Evolutionary conservation across 2,113 vertebrate genomes (phyloP).

Genomic region (Microcebus tavaratra): DNA sequence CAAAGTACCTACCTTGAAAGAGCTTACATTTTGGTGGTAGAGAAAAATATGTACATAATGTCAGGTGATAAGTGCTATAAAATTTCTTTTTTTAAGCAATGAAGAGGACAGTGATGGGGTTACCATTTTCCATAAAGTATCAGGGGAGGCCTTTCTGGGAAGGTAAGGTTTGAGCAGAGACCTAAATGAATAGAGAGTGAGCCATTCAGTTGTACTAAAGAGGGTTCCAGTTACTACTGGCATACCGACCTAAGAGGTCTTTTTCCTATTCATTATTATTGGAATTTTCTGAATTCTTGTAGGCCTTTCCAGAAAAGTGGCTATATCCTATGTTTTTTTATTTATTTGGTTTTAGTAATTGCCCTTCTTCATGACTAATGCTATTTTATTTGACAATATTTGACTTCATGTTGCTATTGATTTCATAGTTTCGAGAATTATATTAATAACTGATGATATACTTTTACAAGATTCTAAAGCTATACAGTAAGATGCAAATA

Average conservation of each 20-base stretch:
- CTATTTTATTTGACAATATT: background rate
- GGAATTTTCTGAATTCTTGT: slow-evolving; percentile 44
- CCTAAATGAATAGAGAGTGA: background rate
- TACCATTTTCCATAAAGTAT: background rate
- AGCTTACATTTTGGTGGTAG: slow-evolving; percentile 10
- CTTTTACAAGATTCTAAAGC: slow-evolving; percentile 17
- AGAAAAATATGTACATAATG: background rate
- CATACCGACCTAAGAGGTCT: too few relatives aligned
- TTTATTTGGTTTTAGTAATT: background rate
- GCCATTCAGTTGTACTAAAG: background rate
- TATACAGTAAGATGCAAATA: background rate
- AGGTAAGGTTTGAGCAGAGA: background rate
- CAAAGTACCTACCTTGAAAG: background rate
- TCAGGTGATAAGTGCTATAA: background rate
- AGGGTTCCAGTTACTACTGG: background rate
- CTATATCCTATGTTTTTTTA: background rate
- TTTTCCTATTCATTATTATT: background rate
- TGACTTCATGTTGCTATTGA: background rate
- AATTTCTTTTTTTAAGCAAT: background rate
- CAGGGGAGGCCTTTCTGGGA: background rate
- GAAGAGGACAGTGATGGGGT: background rate
- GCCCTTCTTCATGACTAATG: background rate
- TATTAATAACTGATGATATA: background rate
- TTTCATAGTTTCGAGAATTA: slow-evolving; percentile 21
- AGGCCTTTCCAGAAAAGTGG: background rate